Evolutionary conservation across 1,140 invertebrate species (phyloP).

Genomic region (Magallana ariakensis): DNA sequence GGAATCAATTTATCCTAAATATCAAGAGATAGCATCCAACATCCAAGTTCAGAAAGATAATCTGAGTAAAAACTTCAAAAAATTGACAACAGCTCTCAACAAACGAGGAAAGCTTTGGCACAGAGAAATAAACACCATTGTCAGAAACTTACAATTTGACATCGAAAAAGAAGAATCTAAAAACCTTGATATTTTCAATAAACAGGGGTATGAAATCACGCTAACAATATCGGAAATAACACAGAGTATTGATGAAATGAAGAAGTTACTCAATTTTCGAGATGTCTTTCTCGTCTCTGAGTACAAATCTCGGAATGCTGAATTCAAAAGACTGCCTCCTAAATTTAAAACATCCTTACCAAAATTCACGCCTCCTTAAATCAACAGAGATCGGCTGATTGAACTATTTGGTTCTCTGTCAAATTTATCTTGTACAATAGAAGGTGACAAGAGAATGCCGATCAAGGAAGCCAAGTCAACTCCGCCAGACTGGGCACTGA

Average conservation of each 20-base stretch:
- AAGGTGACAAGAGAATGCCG: background rate
- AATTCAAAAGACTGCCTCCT: too few species aligned
- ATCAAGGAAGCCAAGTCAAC: background rate
- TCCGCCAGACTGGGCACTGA: background rate
- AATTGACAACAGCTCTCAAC: background rate
- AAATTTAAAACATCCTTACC: background rate
- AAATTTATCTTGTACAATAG: background rate
- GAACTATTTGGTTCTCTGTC: background rate
- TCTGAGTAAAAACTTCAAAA: background rate
- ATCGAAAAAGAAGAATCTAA: too few species aligned
- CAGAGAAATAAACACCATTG: background rate
- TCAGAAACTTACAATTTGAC: too few species aligned
- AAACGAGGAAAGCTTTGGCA: background rate
- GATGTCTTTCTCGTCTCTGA: too few species aligned
- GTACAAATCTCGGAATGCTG: too few species aligned
- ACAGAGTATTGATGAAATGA: too few species aligned
- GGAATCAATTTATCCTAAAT: background rate
- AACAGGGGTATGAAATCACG: too few species aligned
- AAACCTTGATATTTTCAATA: too few species aligned
- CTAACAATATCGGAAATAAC: too few species aligned
- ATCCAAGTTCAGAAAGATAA: background rate
- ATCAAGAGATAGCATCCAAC: background rate
- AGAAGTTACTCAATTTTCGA: too few species aligned
- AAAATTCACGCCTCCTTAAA: background rate
- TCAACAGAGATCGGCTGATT: background rate